A percentile compares a stretch with the other conserved stretches of the same genome.
These are phyloP conservation scores for Cliona cf. orientalis DNA, from an alignment of 37 sponge, comb jelly and placozoan species.

Conservation along the genomic window DNA sequence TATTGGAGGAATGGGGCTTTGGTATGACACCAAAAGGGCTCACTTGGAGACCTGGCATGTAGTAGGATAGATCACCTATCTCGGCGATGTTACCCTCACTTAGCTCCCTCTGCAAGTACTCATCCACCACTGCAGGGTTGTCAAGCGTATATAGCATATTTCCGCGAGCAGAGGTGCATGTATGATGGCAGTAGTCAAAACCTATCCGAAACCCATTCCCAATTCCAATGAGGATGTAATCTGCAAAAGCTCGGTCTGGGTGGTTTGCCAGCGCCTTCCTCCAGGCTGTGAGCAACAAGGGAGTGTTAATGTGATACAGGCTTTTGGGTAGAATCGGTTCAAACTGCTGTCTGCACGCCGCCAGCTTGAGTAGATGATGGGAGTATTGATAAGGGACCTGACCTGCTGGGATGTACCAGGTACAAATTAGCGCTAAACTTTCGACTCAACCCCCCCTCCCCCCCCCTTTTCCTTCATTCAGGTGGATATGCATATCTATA, in stretches of 20 bases:
- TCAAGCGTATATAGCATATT: neutral
- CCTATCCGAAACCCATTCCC: neutral
- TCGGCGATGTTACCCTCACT: neutral
- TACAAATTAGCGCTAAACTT: no score
- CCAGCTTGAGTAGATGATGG: no score
- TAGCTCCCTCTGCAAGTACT: neutral
- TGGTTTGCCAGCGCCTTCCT: neutral
- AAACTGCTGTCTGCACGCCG: no score
- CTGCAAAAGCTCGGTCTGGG: neutral
- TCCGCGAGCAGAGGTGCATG: neutral
- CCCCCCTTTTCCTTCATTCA: no score
- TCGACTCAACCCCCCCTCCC: no score
- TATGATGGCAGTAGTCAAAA: neutral
- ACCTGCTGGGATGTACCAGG: no score
- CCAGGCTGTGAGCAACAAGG: neutral
- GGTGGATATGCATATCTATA: no score
- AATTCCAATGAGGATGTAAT: neutral
- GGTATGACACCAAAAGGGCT: neutral
- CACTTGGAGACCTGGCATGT: no score
- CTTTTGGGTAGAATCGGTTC: no score
- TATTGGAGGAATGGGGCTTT: neutral
- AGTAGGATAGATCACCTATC: neutral
- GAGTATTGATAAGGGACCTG: no score
- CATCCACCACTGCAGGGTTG: neutral
- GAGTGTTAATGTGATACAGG: neutral